Evolutionary conservation across 2,888 invertebrate species (phyloP).

Genomic region (Rhagonycha lutea): DNA sequence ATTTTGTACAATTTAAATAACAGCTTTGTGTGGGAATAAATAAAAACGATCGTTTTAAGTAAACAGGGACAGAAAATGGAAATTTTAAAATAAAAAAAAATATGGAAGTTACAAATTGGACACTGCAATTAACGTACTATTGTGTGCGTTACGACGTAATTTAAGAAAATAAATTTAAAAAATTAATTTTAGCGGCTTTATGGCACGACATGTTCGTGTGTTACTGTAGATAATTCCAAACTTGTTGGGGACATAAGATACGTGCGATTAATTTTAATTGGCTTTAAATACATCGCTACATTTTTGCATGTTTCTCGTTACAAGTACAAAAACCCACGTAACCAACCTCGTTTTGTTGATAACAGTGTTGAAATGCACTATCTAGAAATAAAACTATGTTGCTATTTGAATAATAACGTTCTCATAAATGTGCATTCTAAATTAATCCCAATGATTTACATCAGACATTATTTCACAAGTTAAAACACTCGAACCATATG

Average conservation of each 20-base stretch:
- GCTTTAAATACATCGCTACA: conserved; percentile 27
- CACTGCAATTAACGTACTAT: background rate
- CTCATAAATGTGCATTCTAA: background rate
- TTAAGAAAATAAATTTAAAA: conserved; percentile 4
- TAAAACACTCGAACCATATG: background rate
- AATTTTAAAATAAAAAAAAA: background rate
- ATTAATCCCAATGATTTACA: background rate
- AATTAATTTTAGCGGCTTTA: conserved; percentile 13
- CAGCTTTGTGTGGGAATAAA: background rate
- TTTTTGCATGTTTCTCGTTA: conserved; percentile 27
- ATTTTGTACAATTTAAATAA: background rate
- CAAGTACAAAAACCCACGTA: conserved; percentile 27
- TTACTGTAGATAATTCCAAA: conserved; percentile 21
- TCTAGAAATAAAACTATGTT: conserved; percentile 6
- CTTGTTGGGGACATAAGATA: conserved; percentile 26
- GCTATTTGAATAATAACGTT: background rate
- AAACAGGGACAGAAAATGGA: background rate
- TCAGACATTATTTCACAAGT: background rate
- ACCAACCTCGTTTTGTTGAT: conserved; percentile 14
- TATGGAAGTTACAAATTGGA: background rate
- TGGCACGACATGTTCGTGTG: conserved; percentile 17
- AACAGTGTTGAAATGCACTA: conserved; percentile 11
- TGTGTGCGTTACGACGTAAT: background rate
- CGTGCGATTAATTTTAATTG: conserved; percentile 31
- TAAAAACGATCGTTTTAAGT: background rate